These are phyloP conservation scores for Alaudala cheleensis DNA, from an alignment of 2,113 vertebrate genomes.

Conservation along the genomic window DNA sequence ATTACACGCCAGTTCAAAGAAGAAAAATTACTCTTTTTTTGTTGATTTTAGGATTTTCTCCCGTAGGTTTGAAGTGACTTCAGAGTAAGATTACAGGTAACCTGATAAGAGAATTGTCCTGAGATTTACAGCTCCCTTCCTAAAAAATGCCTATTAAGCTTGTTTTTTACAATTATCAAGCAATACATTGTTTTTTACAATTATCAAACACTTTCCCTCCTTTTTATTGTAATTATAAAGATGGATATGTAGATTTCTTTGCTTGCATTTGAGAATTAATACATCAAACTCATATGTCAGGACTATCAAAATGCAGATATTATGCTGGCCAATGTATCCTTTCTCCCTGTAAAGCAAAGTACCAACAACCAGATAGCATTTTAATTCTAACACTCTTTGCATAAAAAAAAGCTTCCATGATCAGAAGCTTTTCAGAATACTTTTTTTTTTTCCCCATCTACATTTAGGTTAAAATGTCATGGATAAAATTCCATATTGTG, in stretches of 20 bases:
- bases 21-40: not conserved
- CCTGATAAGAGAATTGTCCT: not conserved
- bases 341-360: not conserved
- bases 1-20: not conserved
- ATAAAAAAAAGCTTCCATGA: not conserved
- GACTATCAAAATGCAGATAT: not conserved
- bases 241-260: not conserved
- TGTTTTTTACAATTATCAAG: not conserved
- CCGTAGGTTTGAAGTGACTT: not conserved
- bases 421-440: not conserved
- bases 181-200: not conserved
- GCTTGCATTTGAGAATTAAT: not conserved
- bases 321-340: not conserved
- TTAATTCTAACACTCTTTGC: not conserved
- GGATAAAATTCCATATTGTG: not conserved
- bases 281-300: not conserved
- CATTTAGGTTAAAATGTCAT: not conserved
- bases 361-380: not conserved
- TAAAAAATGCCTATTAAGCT: not conserved
- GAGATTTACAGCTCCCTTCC: not conserved
- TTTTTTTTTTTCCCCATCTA: not conserved
- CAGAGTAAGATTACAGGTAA: not conserved
- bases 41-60: conserved; percentile 8
- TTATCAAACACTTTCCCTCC: not conserved
- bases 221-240: not conserved